These are phyloP conservation scores for Bembecia ichneumoniformis DNA, from an alignment of 2,888 invertebrate genomes.

Conservation along the genomic window DNA sequence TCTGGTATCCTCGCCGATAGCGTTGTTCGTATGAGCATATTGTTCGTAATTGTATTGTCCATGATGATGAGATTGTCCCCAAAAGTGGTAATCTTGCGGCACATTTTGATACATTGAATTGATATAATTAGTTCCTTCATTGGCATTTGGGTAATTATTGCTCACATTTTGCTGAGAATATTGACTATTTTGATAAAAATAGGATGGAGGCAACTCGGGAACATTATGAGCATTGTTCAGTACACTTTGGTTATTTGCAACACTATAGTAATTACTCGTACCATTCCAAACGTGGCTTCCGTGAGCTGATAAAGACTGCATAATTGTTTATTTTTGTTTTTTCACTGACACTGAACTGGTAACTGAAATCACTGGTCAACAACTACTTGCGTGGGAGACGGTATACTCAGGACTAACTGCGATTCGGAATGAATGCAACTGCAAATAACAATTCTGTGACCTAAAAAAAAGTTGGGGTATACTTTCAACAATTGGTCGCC, in stretches of 20 bases:
- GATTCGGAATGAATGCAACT: constrained; percentile 66
- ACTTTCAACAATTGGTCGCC: constrained; percentile 67
- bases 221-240: constrained; percentile 36
- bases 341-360: too few relatives aligned
- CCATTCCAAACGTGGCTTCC: constrained; percentile 59
- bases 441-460: constrained; percentile 67
- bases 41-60: too few relatives aligned
- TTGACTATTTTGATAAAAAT: constrained; percentile 41
- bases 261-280: constrained; percentile 21
- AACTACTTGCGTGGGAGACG: constrained; percentile 57
- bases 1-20: too few relatives aligned
- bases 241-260: constrained; percentile 42
- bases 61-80: too few relatives aligned
- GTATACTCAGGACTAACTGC: constrained; percentile 42
- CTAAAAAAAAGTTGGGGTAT: constrained; percentile 68
- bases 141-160: constrained; percentile 19
- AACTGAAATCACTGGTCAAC: constrained; percentile 19
- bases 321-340: too few relatives aligned
- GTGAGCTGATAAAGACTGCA: constrained; percentile 15
- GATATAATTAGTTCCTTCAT: background rate
- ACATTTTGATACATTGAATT: too few relatives aligned
- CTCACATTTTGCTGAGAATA: constrained; percentile 35
- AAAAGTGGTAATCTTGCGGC: too few relatives aligned
- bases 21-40: too few relatives aligned
- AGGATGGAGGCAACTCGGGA: constrained; percentile 27